A percentile compares a stretch with the other conserved stretches of the same genome.
Conservation (phyloP, 2,113 vertebrate genomes). For the Shinisaurus crocodilurus region DNA sequence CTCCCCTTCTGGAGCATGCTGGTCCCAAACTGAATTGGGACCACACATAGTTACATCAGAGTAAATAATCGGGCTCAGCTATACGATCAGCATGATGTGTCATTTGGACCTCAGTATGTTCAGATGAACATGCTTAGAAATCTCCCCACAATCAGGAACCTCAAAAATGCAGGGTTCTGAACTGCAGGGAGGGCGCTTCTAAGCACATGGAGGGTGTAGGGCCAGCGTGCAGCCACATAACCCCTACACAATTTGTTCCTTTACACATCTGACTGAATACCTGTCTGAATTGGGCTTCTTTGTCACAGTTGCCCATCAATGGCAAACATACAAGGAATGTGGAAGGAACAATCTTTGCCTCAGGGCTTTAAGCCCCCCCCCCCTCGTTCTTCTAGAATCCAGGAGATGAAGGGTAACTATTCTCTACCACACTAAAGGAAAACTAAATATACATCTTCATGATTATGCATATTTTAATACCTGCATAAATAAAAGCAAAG, state of each 20-base stretch:
- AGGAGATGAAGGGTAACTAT: conserved; percentile 60
- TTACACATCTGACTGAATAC: too few relatives aligned
- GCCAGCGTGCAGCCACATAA: neutral
- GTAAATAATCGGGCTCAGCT: too few relatives aligned
- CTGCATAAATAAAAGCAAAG: conserved; percentile 71
- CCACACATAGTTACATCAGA: too few relatives aligned
- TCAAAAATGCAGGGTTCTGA: neutral
- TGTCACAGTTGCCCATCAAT: conserved; percentile 31
- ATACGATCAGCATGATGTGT: too few relatives aligned
- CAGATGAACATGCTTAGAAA: neutral
- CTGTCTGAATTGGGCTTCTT: neutral
- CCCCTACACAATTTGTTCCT: neutral
- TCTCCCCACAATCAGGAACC: neutral
- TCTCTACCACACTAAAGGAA: conserved; percentile 67
- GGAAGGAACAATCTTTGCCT: conserved; percentile 6
- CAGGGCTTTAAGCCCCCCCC: conserved; percentile 46
- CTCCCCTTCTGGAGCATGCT: too few relatives aligned
- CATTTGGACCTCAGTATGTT: too few relatives aligned
- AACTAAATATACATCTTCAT: conserved; percentile 57
- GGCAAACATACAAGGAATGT: conserved; percentile 26
- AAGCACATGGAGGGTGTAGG: neutral
- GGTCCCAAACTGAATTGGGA: too few relatives aligned
- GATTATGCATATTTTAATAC: conserved; percentile 75
- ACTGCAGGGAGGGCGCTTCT: too few relatives aligned
- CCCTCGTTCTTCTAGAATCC: conserved; percentile 68